Conservation (phyloP, 2,888 invertebrate genomes). For the Orthosia gracilis region DNA sequence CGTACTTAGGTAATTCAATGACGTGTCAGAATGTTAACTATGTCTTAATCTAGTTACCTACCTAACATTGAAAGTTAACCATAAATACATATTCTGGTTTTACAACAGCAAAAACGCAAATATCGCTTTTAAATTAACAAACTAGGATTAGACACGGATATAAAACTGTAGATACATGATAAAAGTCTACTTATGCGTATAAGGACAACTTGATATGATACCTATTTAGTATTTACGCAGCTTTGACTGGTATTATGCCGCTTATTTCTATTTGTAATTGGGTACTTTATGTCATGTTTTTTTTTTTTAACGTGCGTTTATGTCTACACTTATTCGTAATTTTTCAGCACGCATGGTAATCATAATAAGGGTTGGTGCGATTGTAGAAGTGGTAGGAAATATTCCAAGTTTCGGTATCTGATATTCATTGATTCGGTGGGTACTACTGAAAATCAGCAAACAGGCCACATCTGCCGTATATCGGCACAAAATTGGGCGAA, state of each 20-base stretch:
- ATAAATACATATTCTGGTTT: background rate
- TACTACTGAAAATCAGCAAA: no score
- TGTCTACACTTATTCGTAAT: no score
- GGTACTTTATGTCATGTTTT: conserved; percentile 7
- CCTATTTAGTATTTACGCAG: conserved; percentile 17
- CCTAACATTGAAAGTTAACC: background rate
- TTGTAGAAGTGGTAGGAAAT: background rate
- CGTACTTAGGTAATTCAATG: conserved; percentile 16
- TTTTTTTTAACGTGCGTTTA: no score
- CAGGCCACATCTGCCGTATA: no score
- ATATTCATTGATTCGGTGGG: no score
- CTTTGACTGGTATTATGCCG: conserved; percentile 9
- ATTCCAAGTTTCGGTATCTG: no score
- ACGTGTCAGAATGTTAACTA: background rate
- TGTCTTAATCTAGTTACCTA: background rate
- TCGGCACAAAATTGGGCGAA: no score
- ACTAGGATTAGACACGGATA: conserved; percentile 17
- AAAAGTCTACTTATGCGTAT: conserved; percentile 28
- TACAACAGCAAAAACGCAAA: background rate
- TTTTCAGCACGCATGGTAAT: background rate
- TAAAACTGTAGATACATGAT: conserved; percentile 26
- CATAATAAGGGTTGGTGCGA: background rate
- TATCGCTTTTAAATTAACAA: conserved; percentile 12
- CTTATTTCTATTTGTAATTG: conserved; percentile 22
- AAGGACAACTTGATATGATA: background rate